Percentiles rank a stretch among this genome's conserved stretches.
phyloP scores from a whole-genome alignment of 2,113 vertebrate genomes.

The Bungarus multicinctus region DNA sequence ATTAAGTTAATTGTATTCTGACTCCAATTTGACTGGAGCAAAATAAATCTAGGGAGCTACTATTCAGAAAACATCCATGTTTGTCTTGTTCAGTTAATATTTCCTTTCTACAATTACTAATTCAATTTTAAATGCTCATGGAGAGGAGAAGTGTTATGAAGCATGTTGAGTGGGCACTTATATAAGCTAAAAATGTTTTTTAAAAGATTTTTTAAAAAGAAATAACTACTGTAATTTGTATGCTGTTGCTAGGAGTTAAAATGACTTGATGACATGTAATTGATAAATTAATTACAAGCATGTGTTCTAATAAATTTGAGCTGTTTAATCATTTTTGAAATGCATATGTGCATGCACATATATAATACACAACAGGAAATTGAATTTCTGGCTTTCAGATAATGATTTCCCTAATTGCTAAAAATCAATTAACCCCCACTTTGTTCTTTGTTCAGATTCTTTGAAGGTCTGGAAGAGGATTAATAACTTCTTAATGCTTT shows the following conservation, averaged over 20 bases:
- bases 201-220: neutral
- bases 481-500: neutral
- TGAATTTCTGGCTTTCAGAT: constrained; percentile 4
- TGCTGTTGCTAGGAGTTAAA: neutral
- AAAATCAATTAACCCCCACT: neutral
- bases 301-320: neutral
- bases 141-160: neutral
- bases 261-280: neutral
- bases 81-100: constrained; percentile 3
- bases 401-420: neutral
- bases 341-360: neutral
- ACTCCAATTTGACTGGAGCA: neutral
- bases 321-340: neutral
- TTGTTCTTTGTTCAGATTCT: constrained; percentile 2
- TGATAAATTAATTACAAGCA: neutral
- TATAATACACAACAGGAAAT: neutral
- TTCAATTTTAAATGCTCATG: neutral
- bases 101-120: constrained; percentile 21
- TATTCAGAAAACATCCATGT: neutral
- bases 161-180: neutral
- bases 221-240: neutral
- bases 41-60: constrained; percentile 4
- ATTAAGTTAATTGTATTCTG: neutral
- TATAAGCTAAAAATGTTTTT: neutral
- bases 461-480: neutral